Conservation (phyloP, 2,888 invertebrate genomes). For the Hartigia nigra region DNA sequence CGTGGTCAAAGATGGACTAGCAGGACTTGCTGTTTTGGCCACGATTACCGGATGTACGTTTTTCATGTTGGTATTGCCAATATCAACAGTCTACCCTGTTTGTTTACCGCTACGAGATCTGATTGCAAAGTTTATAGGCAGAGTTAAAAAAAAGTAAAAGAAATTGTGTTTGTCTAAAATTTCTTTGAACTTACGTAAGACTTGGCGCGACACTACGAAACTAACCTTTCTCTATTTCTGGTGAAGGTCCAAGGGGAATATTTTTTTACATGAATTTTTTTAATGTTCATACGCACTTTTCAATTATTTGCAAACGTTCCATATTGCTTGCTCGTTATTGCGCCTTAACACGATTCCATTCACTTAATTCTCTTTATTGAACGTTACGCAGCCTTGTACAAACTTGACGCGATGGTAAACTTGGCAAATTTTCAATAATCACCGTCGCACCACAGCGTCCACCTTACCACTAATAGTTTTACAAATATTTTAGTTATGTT, state of each 20-base stretch:
- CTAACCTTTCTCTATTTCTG: slow-evolving; percentile 5
- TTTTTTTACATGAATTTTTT: background rate
- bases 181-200: background rate
- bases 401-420: slow-evolving; percentile 34
- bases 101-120: background rate
- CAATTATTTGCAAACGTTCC: background rate
- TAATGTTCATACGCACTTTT: background rate
- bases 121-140: background rate
- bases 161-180: background rate
- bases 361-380: background rate
- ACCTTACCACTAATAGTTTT: background rate
- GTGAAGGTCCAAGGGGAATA: background rate
- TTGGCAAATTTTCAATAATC: slow-evolving; percentile 28
- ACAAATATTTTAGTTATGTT: background rate
- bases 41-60: slow-evolving; percentile 43
- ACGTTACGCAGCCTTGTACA: slow-evolving; percentile 27
- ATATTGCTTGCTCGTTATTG: background rate
- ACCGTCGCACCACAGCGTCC: slow-evolving; percentile 1
- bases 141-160: background rate
- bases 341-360: background rate
- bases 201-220: background rate
- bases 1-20: slow-evolving; percentile 15
- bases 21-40: slow-evolving; percentile 32
- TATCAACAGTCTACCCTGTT: background rate
- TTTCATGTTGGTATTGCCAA: slow-evolving; percentile 40